Evolutionary conservation across 1,140 invertebrate genomes (phyloP).

Genomic region (Cyclina sinensis): DNA sequence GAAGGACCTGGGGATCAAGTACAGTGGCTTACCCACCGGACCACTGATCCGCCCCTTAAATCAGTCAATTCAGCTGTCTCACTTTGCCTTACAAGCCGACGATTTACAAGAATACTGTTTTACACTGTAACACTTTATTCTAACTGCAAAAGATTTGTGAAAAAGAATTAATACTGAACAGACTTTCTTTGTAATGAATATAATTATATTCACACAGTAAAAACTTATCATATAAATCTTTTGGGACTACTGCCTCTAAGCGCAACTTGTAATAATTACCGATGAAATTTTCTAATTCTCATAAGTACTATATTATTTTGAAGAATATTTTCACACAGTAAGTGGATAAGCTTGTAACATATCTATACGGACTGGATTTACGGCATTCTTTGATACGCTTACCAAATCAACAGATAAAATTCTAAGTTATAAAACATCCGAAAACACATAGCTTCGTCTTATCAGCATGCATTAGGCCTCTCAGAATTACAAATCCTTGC

Average conservation of each 20-base stretch:
- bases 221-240: background rate
- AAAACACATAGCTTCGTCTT: conserved; percentile 58
- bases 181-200: too few species aligned
- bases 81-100: too few species aligned
- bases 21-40: too few species aligned
- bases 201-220: too few species aligned
- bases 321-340: conserved; percentile 52
- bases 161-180: too few species aligned
- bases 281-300: conserved; percentile 2
- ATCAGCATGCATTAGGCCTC: conserved; percentile 49
- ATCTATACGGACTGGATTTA: conserved; percentile 5
- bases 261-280: background rate
- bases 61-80: too few species aligned
- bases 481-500: conserved; percentile 61
- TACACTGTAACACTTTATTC: too few species aligned
- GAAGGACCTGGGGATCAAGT: too few species aligned
- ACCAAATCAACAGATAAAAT: conserved; percentile 62
- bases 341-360: conserved; percentile 5
- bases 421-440: conserved; percentile 59
- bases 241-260: background rate
- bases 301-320: background rate
- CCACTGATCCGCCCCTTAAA: too few species aligned
- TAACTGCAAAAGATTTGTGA: too few species aligned
- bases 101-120: too few species aligned
- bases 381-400: conserved; percentile 65